phyloP scores from a whole-genome alignment of 2,113 vertebrate genomes.

The Bufo bufo region DNA sequence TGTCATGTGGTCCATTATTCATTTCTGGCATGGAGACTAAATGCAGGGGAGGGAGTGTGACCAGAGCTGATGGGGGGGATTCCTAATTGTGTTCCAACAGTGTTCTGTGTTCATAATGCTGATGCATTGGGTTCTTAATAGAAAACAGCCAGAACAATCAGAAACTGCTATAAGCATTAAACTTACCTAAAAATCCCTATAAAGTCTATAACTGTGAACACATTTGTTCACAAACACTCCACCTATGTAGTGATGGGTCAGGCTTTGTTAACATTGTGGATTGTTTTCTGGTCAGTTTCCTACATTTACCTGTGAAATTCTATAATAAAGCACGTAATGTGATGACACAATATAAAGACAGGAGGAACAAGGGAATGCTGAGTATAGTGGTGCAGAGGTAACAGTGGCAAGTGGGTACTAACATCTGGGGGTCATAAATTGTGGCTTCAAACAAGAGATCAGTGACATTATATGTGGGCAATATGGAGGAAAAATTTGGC shows the following conservation, averaged over 20 bases:
- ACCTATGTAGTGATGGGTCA: slow-evolving; percentile 52
- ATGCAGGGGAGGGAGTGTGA: slow-evolving; percentile 20
- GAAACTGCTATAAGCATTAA: slow-evolving; percentile 52
- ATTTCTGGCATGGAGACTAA: slow-evolving; percentile 42
- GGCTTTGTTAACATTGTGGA: slow-evolving; percentile 19
- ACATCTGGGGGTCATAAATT: not conserved
- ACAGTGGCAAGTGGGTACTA: not conserved
- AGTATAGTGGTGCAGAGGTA: not conserved
- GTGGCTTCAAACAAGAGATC: not conserved
- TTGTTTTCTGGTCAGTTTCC: slow-evolving; percentile 14
- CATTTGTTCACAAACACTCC: slow-evolving; percentile 34
- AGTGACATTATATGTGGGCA: not conserved
- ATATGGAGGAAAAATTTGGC: not conserved
- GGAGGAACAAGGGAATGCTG: not conserved
- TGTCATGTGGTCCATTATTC: slow-evolving; percentile 52
- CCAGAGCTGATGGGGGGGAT: slow-evolving; percentile 27
- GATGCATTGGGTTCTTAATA: slow-evolving; percentile 53
- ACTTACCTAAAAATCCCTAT: slow-evolving; percentile 35
- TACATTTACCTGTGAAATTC: slow-evolving; percentile 13
- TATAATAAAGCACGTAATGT: not conserved
- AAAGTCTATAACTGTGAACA: slow-evolving; percentile 28
- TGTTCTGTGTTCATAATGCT: slow-evolving; percentile 47
- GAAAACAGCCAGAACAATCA: slow-evolving; percentile 53
- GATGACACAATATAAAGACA: not conserved
- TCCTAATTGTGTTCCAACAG: slow-evolving; percentile 48